Evolutionary conservation across 2,797 vertebrate genomes (phyloP), one percentile per base, ranked within the genome.

Genomic region (Malacoctenus gilli): DNA sequence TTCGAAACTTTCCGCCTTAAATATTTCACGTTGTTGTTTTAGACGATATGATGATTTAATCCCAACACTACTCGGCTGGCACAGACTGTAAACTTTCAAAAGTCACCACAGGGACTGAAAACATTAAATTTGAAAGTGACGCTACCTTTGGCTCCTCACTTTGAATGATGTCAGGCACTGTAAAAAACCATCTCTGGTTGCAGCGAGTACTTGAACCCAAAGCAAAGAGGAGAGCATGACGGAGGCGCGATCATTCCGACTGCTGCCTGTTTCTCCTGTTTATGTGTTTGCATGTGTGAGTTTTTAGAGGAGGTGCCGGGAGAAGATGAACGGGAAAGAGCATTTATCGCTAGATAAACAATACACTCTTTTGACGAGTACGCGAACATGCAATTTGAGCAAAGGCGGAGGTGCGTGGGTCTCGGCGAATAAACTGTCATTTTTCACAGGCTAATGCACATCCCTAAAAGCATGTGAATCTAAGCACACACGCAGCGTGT

Each of bases 291-390:
- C 23, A 44, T 19, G 37, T 16, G n/a, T n/a, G n/a, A n/a, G n/a
- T n/a, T n/a, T 11, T 15, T 8, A 19, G 37, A 55, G 38, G 22
- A 49, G 38, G n/a, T n/a, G 44, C 56, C 38, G 9, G 32, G 5
- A 50, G 47, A n/a, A n/a, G 39, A n/a, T n/a, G n/a, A n/a, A n/a
- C n/a, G n/a, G n/a, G n/a, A 57, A 42, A 77, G 53, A 72, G 61
- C 59, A 68, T 73, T 55, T 77, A 60, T 68, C 64, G 34, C 52
- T 61, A 83, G 62, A 60, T 56, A 65, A 81, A 71, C 63, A 70
- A 75, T 74, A 52, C 58, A 67, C 77, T 84, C 49, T 59, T 19
- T 63, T 59, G 52, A 83, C 56, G 37, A 40, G 60, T 72, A 54
- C 69, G 70, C 65, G 61, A 66, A 69, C 58, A 55, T 57, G 74